Conservation (phyloP, 2,113 vertebrate species). For the Campylomormyrus numenius region DNA sequence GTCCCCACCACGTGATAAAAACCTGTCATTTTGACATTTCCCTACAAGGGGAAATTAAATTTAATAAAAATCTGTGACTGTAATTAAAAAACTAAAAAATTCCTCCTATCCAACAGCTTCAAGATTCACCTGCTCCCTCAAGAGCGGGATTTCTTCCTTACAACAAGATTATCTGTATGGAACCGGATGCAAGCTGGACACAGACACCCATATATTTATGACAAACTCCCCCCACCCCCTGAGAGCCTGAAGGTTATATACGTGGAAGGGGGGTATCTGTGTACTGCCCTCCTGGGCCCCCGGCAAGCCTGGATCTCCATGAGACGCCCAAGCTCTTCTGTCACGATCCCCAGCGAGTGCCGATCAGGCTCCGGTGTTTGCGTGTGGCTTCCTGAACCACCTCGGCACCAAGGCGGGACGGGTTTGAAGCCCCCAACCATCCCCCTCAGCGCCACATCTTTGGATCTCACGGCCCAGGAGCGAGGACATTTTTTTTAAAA, state of each 20-base stretch:
- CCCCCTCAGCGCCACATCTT: neutral
- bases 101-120: conserved; percentile 39
- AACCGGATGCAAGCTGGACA: conserved; percentile 66
- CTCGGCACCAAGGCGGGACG: neutral
- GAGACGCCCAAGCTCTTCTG: neutral
- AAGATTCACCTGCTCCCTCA: conserved; percentile 61
- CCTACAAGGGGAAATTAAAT: neutral
- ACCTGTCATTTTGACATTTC: neutral
- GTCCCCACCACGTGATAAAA: too few relatives aligned
- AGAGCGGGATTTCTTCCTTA: conserved; percentile 42
- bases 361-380: neutral
- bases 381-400: neutral
- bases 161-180: conserved; percentile 68
- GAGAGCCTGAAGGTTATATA: conserved; percentile 24
- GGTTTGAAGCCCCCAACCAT: neutral
- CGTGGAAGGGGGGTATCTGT: neutral
- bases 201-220: conserved; percentile 62
- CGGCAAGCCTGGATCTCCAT: neutral
- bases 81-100: conserved; percentile 32
- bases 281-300: neutral
- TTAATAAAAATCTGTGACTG: neutral
- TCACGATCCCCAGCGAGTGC: neutral
- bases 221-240: conserved; percentile 48
- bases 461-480: neutral
- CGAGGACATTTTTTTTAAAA: neutral